These are phyloP conservation scores for Linnaemya vulpina DNA, from an alignment of 2,888 invertebrate genomes.

Conservation along the genomic window DNA sequence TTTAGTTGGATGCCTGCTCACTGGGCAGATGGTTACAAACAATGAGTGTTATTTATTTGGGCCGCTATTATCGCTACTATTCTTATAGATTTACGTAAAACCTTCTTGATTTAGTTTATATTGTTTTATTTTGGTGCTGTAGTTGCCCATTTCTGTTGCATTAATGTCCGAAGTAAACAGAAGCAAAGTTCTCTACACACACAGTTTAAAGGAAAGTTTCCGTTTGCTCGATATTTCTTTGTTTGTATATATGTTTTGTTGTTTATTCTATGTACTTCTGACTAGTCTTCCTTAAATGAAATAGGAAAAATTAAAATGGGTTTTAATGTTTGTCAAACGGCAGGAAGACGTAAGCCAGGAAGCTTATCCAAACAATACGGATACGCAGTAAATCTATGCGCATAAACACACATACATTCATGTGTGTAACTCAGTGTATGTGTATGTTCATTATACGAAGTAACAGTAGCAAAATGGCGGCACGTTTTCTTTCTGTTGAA, in stretches of 20 bases:
- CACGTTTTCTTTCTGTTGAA: conserved; percentile 19
- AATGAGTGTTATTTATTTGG: too few relatives aligned
- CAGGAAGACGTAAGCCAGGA: conserved; percentile 57
- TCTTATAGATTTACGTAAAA: too few relatives aligned
- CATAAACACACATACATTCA: not conserved
- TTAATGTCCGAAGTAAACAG: conserved; percentile 12
- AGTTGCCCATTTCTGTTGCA: not conserved
- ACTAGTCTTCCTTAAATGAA: conserved; percentile 59
- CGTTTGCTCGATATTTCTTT: conserved; percentile 21
- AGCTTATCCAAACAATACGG: conserved; percentile 50
- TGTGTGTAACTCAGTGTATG: not conserved
- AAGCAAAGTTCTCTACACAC: conserved; percentile 8
- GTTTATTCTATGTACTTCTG: conserved; percentile 40
- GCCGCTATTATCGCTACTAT: too few relatives aligned
- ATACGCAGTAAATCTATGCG: conserved; percentile 53
- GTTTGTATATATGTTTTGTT: conserved; percentile 1
- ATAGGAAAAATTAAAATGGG: conserved; percentile 63
- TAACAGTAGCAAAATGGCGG: conserved; percentile 54
- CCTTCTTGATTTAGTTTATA: not conserved
- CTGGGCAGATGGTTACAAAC: too few relatives aligned
- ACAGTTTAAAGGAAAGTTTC: conserved; percentile 15
- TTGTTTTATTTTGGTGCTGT: not conserved
- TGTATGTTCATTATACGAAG: not conserved
- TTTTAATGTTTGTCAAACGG: conserved; percentile 55
- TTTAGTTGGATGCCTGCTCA: too few relatives aligned